These are phyloP conservation scores for Tachyglossus aculeatus DNA, from an alignment of 2,797 vertebrate genomes.

Conservation along the genomic window DNA sequence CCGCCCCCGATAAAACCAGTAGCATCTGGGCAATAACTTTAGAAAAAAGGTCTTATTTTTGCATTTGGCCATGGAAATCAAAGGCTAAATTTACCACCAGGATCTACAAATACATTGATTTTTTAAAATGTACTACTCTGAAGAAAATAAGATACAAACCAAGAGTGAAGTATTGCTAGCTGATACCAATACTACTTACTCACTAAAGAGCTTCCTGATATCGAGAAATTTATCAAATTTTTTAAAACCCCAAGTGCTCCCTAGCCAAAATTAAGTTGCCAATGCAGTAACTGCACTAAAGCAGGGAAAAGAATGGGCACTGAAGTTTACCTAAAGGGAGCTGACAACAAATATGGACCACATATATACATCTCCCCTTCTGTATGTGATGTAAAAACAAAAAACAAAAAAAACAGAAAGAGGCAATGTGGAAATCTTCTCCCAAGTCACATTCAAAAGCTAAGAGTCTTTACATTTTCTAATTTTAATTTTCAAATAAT, in stretches of 20 bases:
- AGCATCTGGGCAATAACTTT: conserved; percentile 32
- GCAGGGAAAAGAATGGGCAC: conserved; percentile 60
- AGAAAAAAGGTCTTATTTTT: conserved; percentile 18
- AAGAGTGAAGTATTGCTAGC: conserved; percentile 13
- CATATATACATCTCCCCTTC: conserved; percentile 68
- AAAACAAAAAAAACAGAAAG: conserved; percentile 66
- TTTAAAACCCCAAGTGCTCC: conserved; percentile 22
- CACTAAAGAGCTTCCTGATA: conserved; percentile 44
- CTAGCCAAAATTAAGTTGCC: conserved; percentile 55
- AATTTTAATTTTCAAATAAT: conserved; percentile 60
- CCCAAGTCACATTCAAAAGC: conserved; percentile 57
- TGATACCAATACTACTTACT: conserved; percentile 36
- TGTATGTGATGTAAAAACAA: conserved; percentile 53
- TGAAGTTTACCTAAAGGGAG: conserved; percentile 49
- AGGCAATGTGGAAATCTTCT: conserved; percentile 68
- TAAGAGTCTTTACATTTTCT: conserved; percentile 65
- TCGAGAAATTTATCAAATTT: conserved; percentile 18
- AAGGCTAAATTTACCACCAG: conserved; percentile 15
- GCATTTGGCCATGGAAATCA: conserved; percentile 27
- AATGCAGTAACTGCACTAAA: conserved; percentile 66
- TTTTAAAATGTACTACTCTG: conserved; percentile 5
- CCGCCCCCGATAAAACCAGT: neutral
- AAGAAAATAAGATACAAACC: conserved; percentile 17
- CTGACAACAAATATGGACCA: conserved; percentile 63
- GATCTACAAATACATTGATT: conserved; percentile 40